Base-by-base conservation (phyloP, 1,140 invertebrate species). In the Drosophila bipectinata region DNA sequence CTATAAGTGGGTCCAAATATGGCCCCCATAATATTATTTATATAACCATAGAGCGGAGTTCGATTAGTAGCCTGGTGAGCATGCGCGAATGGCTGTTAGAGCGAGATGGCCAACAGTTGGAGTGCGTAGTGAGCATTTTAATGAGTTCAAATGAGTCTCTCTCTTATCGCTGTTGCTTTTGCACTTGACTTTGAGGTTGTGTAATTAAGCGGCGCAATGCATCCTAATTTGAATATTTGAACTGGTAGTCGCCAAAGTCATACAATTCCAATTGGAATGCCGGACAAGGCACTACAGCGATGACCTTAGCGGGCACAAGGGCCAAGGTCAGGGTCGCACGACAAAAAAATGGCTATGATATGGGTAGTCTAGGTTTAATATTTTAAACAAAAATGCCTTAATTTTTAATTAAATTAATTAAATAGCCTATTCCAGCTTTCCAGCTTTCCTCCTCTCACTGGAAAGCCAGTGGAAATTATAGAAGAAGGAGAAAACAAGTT, bases 171-270 rank as follows among this genome's bases (percentile, higher is more conserved):
- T 37, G 44, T 64, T 51, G 15, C 51, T 57, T 77, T 78, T 80
- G 75, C 75, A 75, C 78, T 80, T 80, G 75, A 80, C 78, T 80
- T 80, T 80, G 72, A 21, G 62, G 61, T 75, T 79, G 77, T 58
- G 75, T 77, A 79, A 78, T 80, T 80, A 78, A 63, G 34, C 57
- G 63, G 34, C 57, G 49, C 48, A 74, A 51, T 78, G 78, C 78
- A 80, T 75, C 61, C 67, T 53, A 75, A 78, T 80, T 41, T 30
- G 37, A 32, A 53, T 37, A 18, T 49, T 49, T 37, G 15, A 49
- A 37, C 24, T 18, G 15, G 41, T 9, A n/a, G 41, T n/a, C 5
- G 32, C 8, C 32, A n/a, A 7, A 6, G 34, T 37, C 34, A 9
- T 34, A 34, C 32, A 34, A 34, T 34, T 34, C 9, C 32, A 34